Base-by-base conservation (phyloP, 2,888 invertebrate species). In the Hipparchia sbordonii region DNA sequence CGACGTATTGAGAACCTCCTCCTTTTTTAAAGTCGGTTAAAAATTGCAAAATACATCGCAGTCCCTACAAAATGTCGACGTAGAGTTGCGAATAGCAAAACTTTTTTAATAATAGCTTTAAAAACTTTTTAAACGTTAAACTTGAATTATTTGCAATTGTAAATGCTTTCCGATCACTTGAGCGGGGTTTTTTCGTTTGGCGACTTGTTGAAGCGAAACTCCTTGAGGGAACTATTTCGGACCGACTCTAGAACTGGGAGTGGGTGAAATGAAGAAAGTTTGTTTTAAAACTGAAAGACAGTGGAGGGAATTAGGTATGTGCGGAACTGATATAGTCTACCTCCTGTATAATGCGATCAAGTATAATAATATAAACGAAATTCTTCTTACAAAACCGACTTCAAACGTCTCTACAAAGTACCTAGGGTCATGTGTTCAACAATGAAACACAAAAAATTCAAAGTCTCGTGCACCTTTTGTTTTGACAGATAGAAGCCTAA, bases 131-230 rank as follows among this genome's bases (percentile, higher is more conserved):
- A 60, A 68, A 71, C 72, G 67, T 68, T 68, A 68, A 75, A 73
- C 72, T 74, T 70, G 76, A 72, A 70, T 76, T 69, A 72, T 71
- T 72, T 74, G 71, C 76, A 69, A 76, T 75, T 74, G 75, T 74
- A 75, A 76, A 76, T 76, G 74, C 57, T 68, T 71, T 72, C 69
- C 72, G 74, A 76, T 76, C 76, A 74, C 72, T 75, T 67, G 72
- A 67, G 52, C 48, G 66, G 45, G 60, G 70, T 74, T 74, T 72
- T 70, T 72, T 13, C 68, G 59, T 48, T 63, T 6, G 48, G 68
- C 60, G 62, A 72, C 72, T 72, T 68, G 72, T 74, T 74, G 72
- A 67, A 72, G 67, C 67, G 67, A 67, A 73, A 71, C 70, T 73
- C 73, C 70, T 73, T 70, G 57, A 48, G 52, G 51, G 54, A 76